Conservation (phyloP, 1,140 invertebrate species). For the Sitophilus oryzae region DNA sequence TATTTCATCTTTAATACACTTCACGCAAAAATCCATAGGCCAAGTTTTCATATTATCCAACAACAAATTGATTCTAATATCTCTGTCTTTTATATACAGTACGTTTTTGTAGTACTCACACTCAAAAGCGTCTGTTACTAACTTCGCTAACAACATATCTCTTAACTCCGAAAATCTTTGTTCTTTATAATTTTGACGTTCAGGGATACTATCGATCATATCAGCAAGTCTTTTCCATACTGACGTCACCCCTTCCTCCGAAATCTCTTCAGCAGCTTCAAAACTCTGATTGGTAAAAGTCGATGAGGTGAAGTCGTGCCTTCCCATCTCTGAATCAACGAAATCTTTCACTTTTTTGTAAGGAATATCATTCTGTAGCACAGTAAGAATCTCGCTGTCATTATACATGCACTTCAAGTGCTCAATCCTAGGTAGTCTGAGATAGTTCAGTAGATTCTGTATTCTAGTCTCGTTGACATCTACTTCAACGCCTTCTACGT, state of each 20-base stretch:
- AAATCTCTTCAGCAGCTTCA: conserved; percentile 41
- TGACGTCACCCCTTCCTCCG: conserved; percentile 34
- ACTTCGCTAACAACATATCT: conserved; percentile 33
- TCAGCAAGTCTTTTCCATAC: conserved; percentile 36
- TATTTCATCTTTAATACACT: conserved; percentile 36
- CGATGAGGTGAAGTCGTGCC: conserved; percentile 10
- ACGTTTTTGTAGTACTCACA: conserved; percentile 35
- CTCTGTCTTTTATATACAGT: conserved; percentile 35
- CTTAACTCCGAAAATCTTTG: conserved; percentile 25
- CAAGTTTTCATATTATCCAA: conserved; percentile 41
- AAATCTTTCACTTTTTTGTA: conserved; percentile 22
- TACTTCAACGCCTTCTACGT: conserved; percentile 36
- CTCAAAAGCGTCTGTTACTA: conserved; percentile 32
- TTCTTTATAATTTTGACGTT: conserved; percentile 31
- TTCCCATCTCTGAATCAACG: conserved; percentile 22
- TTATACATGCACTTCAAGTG: conserved; percentile 45
- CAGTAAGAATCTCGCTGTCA: conserved; percentile 47
- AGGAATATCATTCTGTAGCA: conserved; percentile 44
- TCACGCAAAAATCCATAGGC: conserved; percentile 37
- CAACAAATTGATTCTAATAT: conserved; percentile 38
- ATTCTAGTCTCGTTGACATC: conserved; percentile 38
- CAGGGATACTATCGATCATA: conserved; percentile 37
- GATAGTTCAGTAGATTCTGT: conserved; percentile 45
- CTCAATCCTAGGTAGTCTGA: conserved; percentile 43
- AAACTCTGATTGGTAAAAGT: conserved; percentile 23